Conservation (phyloP, 2,797 vertebrate genomes). For the Cirrhinus molitorella region DNA sequence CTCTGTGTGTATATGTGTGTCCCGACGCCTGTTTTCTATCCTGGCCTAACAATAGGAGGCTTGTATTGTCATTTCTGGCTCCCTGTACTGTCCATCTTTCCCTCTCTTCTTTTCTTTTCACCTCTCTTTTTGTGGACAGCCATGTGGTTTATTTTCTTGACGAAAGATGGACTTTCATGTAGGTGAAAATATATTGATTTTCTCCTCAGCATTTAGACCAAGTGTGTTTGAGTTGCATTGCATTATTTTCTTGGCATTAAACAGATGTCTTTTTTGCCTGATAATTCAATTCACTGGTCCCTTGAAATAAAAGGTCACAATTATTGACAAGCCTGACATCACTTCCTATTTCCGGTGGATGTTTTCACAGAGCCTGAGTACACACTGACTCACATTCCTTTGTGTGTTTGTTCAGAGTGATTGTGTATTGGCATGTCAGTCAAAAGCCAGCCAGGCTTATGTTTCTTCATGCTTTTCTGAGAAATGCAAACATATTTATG, state of each 20-base stretch:
- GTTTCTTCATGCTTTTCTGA: slow-evolving; percentile 38
- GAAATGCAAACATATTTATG: slow-evolving; percentile 31
- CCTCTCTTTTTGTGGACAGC: slow-evolving; percentile 71
- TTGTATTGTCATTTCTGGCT: slow-evolving; percentile 44
- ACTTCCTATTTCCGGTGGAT: slow-evolving; percentile 44
- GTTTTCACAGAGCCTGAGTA: slow-evolving; percentile 25
- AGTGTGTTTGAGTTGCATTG: slow-evolving; percentile 4
- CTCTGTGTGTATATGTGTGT: slow-evolving; percentile 8
- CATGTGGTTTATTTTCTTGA: slow-evolving; percentile 81
- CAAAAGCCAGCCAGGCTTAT: slow-evolving; percentile 59
- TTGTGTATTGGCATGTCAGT: slow-evolving; percentile 67
- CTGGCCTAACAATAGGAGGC: slow-evolving; percentile 49
- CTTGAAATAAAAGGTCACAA: slow-evolving; percentile 14
- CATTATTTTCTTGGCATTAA: slow-evolving; percentile 3
- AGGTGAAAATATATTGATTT: slow-evolving; percentile 14
- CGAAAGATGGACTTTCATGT: slow-evolving; percentile 71
- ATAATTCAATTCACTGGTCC: background rate
- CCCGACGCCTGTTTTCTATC: slow-evolving; percentile 46
- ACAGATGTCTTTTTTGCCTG: background rate
- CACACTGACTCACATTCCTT: slow-evolving; percentile 38
- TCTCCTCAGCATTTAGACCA: background rate
- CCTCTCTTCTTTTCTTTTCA: slow-evolving; percentile 45
- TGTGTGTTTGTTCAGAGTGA: slow-evolving; percentile 42
- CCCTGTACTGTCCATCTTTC: background rate
- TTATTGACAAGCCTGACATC: slow-evolving; percentile 43